These are phyloP conservation scores for Gymnopithys bicolor DNA, from an alignment of 2,797 vertebrate genomes.

Conservation along the genomic window DNA sequence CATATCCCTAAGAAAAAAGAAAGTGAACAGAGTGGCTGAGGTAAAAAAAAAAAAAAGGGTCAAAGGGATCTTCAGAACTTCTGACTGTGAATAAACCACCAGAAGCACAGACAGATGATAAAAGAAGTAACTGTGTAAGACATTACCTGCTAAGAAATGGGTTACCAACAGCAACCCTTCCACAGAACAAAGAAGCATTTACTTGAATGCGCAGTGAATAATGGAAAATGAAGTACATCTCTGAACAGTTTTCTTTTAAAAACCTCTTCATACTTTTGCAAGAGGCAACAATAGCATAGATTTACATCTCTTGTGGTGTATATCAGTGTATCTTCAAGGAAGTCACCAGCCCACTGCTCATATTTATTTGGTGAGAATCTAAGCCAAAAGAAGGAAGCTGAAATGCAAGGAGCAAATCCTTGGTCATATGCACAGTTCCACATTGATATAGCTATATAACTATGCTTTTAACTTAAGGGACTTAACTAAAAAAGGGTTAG, in stretches of 20 bases:
- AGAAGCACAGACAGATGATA: conserved; percentile 1
- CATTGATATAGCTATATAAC: background rate
- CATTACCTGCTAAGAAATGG: conserved; percentile 1
- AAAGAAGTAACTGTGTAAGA: conserved; percentile 30
- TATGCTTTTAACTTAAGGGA: background rate
- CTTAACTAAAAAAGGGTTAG: background rate
- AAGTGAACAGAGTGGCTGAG: background rate
- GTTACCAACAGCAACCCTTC: conserved; percentile 6
- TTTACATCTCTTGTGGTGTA: background rate
- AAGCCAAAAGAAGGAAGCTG: background rate
- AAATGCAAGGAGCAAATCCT: background rate
- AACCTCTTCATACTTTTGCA: background rate
- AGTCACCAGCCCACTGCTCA: background rate
- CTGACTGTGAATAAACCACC: conserved; percentile 28
- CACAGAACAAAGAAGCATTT: background rate
- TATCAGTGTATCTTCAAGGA: background rate
- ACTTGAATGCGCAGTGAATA: background rate
- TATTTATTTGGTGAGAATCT: background rate
- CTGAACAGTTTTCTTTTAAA: background rate
- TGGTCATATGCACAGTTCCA: background rate
- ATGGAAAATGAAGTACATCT: background rate
- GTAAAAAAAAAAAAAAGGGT: background rate
- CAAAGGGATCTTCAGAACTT: conserved; percentile 1
- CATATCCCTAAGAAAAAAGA: conserved; percentile 13
- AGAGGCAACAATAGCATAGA: background rate